Percentiles rank a stretch among this genome's conserved stretches.
phyloP scores from a whole-genome alignment of 2,797 vertebrate genomes.

The Knipowitschia caucasica region DNA sequence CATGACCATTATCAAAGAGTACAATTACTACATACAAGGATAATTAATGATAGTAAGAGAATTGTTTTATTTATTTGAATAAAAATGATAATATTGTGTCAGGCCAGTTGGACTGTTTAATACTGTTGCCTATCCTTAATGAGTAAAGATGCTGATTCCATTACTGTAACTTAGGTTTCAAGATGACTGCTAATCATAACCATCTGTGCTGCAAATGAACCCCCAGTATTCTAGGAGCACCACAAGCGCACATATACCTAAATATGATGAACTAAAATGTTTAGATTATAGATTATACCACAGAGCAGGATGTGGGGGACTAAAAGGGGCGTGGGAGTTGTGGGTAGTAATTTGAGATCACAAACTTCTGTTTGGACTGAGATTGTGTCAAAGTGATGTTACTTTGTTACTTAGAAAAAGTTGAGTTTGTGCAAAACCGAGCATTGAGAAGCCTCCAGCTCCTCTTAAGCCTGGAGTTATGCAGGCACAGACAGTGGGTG shows the following conservation, averaged over 20 bases:
- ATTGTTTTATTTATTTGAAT: not conserved
- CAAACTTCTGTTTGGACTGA: slow-evolving; percentile 33
- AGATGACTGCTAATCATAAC: too few species aligned
- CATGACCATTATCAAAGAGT: not conserved
- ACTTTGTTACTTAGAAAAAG: slow-evolving; percentile 29
- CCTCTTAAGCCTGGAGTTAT: slow-evolving; percentile 14
- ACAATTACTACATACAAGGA: too few species aligned
- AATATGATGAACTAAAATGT: slow-evolving; percentile 28
- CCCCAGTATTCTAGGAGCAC: slow-evolving; percentile 37
- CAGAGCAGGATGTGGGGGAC: not conserved
- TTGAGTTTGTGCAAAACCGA: slow-evolving; percentile 1
- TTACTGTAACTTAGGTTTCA: slow-evolving; percentile 29
- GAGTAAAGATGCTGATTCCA: slow-evolving; percentile 23
- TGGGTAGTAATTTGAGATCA: slow-evolving; percentile 27
- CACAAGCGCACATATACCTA: slow-evolving; percentile 39
- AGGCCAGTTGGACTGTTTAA: too few species aligned
- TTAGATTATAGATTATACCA: slow-evolving; percentile 30
- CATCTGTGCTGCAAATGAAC: slow-evolving; percentile 35
- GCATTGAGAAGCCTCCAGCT: slow-evolving; percentile 30
- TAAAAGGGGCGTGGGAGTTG: slow-evolving; percentile 9
- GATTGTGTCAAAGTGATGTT: slow-evolving; percentile 16
- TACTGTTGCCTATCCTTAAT: slow-evolving; percentile 18
- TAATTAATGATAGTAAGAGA: too few species aligned
- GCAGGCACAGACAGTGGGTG: not conserved
- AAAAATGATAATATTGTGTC: not conserved